phyloP scores from a whole-genome alignment of 2,113 vertebrate species.

The Myodes glareolus region DNA sequence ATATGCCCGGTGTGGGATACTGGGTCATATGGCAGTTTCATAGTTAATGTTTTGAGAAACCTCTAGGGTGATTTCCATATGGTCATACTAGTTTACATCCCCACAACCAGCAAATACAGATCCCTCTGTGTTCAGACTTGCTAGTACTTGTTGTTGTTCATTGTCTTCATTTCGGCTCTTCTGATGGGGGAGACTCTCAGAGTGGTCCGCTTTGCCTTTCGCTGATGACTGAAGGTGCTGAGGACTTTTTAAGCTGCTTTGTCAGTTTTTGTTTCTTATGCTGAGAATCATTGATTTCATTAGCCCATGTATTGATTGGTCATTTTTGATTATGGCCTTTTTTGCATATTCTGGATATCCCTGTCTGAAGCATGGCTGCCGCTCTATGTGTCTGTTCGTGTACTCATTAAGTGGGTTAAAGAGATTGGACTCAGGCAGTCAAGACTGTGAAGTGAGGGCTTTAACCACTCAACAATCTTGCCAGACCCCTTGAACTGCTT shows the following conservation, averaged over 20 bases:
- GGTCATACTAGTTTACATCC: not conserved
- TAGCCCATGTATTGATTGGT: not conserved
- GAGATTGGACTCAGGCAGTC: not conserved
- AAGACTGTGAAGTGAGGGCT: too few relatives aligned
- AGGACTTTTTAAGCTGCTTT: not conserved
- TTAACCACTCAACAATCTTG: not conserved
- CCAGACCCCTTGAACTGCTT: not conserved
- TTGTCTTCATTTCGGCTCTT: not conserved
- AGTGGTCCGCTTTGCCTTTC: not conserved
- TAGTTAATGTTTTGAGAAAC: not conserved
- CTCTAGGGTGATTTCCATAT: not conserved
- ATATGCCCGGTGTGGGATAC: too few relatives aligned
- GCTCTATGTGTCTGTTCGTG: not conserved
- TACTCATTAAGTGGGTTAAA: not conserved
- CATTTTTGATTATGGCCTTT: not conserved
- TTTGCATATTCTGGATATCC: not conserved
- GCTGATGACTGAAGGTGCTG: not conserved
- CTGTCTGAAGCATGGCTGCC: not conserved
- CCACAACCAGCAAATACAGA: not conserved
- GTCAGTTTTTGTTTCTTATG: not conserved
- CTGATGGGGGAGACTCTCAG: not conserved
- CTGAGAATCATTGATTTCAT: not conserved
- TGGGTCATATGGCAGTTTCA: too few relatives aligned
- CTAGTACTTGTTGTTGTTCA: too few relatives aligned
- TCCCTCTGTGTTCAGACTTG: not conserved